Evolutionary conservation across 2,888 invertebrate species (phyloP).

Genomic region (Drosophila nr. perissopoda): DNA sequence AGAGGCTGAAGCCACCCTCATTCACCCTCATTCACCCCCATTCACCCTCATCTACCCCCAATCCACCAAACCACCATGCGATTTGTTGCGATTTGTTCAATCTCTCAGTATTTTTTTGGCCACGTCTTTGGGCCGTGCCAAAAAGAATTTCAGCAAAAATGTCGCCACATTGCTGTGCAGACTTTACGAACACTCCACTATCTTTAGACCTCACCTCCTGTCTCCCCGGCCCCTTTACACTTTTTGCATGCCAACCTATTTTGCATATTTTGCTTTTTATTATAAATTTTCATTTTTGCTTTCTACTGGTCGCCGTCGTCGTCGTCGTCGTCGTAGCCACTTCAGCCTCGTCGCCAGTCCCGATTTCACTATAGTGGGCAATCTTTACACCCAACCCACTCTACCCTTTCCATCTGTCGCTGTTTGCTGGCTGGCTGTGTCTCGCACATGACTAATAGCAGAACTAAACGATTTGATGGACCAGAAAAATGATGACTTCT

Average conservation of each 20-base stretch:
- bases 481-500: slow-evolving; percentile 84
- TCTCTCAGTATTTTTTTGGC: slow-evolving; percentile 20
- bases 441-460: slow-evolving; percentile 82
- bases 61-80: background rate
- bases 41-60: background rate
- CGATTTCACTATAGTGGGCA: slow-evolving; percentile 71
- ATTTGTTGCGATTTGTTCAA: slow-evolving; percentile 61
- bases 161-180: slow-evolving; percentile 72
- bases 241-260: slow-evolving; percentile 57
- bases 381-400: slow-evolving; percentile 17
- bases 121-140: slow-evolving; percentile 56
- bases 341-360: slow-evolving; percentile 61
- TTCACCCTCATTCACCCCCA: background rate
- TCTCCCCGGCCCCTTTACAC: background rate
- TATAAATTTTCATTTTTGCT: slow-evolving; percentile 78
- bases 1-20: slow-evolving; percentile 19
- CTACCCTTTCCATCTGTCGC: slow-evolving; percentile 23
- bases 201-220: background rate
- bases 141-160: slow-evolving; percentile 71
- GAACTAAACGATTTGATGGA: slow-evolving; percentile 84
- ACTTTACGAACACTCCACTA: slow-evolving; percentile 20
- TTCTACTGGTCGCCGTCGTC: slow-evolving; percentile 26
- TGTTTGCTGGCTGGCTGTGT: slow-evolving; percentile 25
- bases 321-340: slow-evolving; percentile 53
- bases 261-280: slow-evolving; percentile 79